A percentile compares a stretch with the other conserved stretches of the same genome.
These are phyloP conservation scores for Catagonus wagneri DNA, from an alignment of 2,113 vertebrate genomes.

Conservation along the genomic window DNA sequence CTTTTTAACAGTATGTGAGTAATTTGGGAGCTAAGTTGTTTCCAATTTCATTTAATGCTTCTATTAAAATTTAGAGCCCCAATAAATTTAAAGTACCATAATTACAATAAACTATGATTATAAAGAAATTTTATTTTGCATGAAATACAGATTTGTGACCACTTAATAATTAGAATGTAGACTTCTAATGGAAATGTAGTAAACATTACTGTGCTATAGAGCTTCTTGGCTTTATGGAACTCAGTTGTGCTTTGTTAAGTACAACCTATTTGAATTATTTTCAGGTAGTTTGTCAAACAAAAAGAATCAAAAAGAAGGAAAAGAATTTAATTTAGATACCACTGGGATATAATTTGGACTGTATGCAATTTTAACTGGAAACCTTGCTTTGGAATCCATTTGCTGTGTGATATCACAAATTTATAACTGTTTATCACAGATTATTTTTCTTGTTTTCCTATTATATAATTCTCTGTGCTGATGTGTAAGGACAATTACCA, in stretches of 20 bases:
- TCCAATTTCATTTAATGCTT: conserved; percentile 33
- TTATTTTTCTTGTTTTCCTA: not conserved
- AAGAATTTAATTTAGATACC: not conserved
- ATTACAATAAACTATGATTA: not conserved
- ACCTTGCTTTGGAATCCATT: not conserved
- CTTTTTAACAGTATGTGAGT: conserved; percentile 1
- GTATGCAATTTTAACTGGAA: not conserved
- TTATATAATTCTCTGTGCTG: not conserved
- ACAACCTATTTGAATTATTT: not conserved
- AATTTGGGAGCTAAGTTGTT: conserved; percentile 38
- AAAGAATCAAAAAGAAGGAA: not conserved
- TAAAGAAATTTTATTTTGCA: conserved; percentile 12
- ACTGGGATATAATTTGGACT: not conserved
- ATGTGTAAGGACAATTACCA: not conserved
- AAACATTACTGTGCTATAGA: not conserved
- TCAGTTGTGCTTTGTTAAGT: not conserved
- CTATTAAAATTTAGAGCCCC: conserved; percentile 28
- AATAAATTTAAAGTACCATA: not conserved
- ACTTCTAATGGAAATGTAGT: conserved; percentile 29
- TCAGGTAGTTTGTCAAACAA: not conserved
- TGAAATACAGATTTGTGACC: conserved; percentile 25
- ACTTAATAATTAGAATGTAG: conserved; percentile 38
- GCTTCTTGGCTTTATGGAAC: not conserved
- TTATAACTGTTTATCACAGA: not conserved
- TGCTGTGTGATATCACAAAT: not conserved